Percentiles rank a stretch among this genome's conserved stretches.
phyloP scores from a whole-genome alignment of 2,113 vertebrate genomes.

The Sceloporus tristichus region DNA sequence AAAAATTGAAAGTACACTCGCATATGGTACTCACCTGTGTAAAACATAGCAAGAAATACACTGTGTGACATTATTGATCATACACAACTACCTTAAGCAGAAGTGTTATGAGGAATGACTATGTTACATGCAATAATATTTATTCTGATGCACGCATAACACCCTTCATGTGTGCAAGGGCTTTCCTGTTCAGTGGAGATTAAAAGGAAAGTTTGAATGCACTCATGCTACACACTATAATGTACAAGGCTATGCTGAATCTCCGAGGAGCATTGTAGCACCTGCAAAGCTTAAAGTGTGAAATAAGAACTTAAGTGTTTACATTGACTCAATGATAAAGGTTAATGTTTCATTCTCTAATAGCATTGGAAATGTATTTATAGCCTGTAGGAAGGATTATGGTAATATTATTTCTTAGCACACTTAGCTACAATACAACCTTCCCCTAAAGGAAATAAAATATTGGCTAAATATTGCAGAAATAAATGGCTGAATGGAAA shows the following conservation, averaged over 20 bases:
- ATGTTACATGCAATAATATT: too few species aligned
- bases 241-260: background rate
- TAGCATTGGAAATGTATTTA: background rate
- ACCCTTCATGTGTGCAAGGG: background rate
- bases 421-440: background rate
- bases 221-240: background rate
- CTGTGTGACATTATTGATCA: too few species aligned
- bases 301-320: conserved; percentile 1
- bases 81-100: background rate
- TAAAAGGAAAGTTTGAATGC: background rate
- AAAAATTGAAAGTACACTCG: too few species aligned
- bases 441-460: conserved; percentile 22
- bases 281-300: background rate
- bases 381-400: background rate
- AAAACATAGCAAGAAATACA: too few species aligned
- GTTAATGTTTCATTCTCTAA: background rate
- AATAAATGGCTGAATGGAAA: conserved; percentile 1
- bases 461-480: background rate
- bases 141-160: background rate
- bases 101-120: background rate
- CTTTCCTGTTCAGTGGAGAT: background rate
- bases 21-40: too few species aligned
- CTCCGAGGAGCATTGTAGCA: background rate
- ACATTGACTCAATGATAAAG: background rate
- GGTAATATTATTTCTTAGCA: conserved; percentile 16